Evolutionary conservation across 2,797 vertebrate species (phyloP).

Genomic region (Sebastiscus tertius): DNA sequence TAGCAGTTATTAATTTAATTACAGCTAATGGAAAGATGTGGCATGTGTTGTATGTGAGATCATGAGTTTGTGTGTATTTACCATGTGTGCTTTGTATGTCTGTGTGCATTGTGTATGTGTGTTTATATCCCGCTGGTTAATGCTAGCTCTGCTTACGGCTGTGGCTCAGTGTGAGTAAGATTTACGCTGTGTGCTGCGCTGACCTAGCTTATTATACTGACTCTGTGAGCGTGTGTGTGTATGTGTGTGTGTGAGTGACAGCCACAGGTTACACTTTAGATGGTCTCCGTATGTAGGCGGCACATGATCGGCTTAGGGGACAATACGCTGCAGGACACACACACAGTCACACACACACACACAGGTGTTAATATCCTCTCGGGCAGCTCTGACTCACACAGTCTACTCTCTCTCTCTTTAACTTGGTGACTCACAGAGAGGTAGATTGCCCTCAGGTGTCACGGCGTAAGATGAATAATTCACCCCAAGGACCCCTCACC

Average conservation of each 20-base stretch:
- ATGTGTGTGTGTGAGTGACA: conserved; percentile 44
- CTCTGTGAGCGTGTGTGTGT: conserved; percentile 10
- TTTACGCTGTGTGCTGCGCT: conserved; percentile 58
- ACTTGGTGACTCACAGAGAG: conserved; percentile 73
- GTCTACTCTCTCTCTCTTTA: conserved; percentile 58
- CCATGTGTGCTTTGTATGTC: conserved; percentile 12
- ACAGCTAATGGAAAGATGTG: conserved; percentile 53
- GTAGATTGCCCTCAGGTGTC: conserved; percentile 75
- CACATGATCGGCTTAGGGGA: conserved; percentile 71
- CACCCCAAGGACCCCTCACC: conserved; percentile 65
- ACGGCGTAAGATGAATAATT: conserved; percentile 78
- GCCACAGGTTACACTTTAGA: conserved; percentile 68
- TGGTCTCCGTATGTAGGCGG: conserved; percentile 61
- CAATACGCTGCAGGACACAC: conserved; percentile 50
- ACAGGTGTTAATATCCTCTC: conserved; percentile 71
- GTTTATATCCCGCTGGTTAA: conserved; percentile 54
- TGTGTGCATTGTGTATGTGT: not conserved
- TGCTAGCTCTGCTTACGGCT: conserved; percentile 56
- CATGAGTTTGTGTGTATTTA: conserved; percentile 2
- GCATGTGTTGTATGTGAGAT: conserved; percentile 31
- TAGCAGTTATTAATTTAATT: conserved; percentile 67
- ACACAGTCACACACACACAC: conserved; percentile 34
- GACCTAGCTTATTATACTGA: conserved; percentile 63
- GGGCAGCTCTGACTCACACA: conserved; percentile 69
- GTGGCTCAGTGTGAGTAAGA: conserved; percentile 62